Conservation (phyloP, 2,113 vertebrate species). For the Melanerpes aurifrons region DNA sequence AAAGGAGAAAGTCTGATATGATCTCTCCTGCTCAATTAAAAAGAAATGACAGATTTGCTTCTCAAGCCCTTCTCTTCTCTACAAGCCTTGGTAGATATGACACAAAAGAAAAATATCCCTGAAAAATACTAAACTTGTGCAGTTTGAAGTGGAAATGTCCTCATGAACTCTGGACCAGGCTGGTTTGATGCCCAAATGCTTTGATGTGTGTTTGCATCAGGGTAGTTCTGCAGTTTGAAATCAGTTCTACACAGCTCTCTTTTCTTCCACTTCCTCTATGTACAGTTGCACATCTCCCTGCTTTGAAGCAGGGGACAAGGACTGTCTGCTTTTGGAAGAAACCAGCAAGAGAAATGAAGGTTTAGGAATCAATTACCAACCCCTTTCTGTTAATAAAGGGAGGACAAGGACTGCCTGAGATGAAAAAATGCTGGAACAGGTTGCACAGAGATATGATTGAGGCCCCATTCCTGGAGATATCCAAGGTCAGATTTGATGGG, state of each 20-base stretch:
- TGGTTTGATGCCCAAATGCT: not conserved
- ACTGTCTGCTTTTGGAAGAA: not conserved
- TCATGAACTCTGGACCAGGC: not conserved
- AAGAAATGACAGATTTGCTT: not conserved
- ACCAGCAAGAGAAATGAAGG: not conserved
- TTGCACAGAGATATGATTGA: too few relatives aligned
- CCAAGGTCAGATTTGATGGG: too few relatives aligned
- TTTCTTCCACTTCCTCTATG: rapidly evolving
- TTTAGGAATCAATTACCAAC: too few relatives aligned
- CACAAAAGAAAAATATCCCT: not conserved
- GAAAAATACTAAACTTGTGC: not conserved
- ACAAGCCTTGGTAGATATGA: rapidly evolving
- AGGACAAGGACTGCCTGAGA: too few relatives aligned
- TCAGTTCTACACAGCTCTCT: not conserved
- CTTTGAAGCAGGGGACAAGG: not conserved
- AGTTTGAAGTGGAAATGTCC: conserved; percentile 49
- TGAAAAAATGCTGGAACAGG: too few relatives aligned
- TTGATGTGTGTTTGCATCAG: not conserved
- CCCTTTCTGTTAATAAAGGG: too few relatives aligned
- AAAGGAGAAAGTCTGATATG: not conserved
- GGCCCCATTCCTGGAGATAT: too few relatives aligned
- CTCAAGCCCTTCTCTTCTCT: not conserved
- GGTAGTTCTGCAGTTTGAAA: not conserved
- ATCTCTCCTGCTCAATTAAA: not conserved
- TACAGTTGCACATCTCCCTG: not conserved